phyloP scores from a whole-genome alignment of 1,140 invertebrate species.

The Sweltsa coloradensis region DNA sequence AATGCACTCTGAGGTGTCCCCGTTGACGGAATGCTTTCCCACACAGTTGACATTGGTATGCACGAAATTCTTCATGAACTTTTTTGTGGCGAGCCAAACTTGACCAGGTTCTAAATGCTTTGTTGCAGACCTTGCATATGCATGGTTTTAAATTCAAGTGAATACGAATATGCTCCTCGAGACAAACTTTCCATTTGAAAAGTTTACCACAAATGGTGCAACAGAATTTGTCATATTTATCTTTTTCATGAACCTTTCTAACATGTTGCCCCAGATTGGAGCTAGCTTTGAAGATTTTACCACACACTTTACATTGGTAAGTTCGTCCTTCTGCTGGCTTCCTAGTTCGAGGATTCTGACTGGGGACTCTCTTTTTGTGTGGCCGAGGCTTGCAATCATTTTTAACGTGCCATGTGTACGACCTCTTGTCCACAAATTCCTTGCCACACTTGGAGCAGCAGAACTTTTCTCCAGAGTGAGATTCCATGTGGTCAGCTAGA shows the following conservation, averaged over 20 bases:
- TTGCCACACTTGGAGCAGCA: too few relatives aligned
- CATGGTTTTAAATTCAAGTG: neutral
- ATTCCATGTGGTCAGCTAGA: too few relatives aligned
- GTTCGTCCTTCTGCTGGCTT: neutral
- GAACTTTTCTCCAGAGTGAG: too few relatives aligned
- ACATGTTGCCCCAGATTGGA: neutral
- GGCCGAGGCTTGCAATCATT: too few relatives aligned
- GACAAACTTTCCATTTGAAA: neutral
- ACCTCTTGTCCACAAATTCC: too few relatives aligned
- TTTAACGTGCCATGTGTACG: too few relatives aligned
- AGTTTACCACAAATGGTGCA: slow-evolving; percentile 1
- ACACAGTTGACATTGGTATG: slow-evolving; percentile 8
- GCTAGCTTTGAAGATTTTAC: neutral
- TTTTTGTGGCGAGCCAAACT: slow-evolving; percentile 15
- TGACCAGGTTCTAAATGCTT: slow-evolving; percentile 16
- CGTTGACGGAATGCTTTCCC: neutral
- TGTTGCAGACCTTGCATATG: slow-evolving; percentile 16
- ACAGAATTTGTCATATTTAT: neutral
- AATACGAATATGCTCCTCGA: neutral
- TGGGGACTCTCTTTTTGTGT: too few relatives aligned
- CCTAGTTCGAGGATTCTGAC: too few relatives aligned
- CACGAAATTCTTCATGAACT: slow-evolving; percentile 15
- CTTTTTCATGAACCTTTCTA: neutral
- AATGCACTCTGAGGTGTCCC: neutral
- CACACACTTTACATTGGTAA: neutral